phyloP scores from a whole-genome alignment of 2,888 invertebrate species.

The Oeneis ivallda region DNA sequence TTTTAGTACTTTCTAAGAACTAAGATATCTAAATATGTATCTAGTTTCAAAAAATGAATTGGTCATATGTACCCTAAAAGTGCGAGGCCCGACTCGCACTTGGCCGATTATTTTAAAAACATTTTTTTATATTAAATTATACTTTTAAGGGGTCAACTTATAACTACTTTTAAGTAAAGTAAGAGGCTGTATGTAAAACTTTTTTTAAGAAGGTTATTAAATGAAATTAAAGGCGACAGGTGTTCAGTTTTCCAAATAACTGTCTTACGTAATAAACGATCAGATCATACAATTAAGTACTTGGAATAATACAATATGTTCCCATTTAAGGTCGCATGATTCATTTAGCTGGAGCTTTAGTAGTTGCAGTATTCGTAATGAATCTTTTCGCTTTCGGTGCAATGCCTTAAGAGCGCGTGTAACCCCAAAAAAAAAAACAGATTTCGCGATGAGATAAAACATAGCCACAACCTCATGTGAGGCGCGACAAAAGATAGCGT shows the following conservation, averaged over 20 bases:
- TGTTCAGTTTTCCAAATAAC: neutral
- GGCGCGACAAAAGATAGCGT: no score
- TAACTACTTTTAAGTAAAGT: neutral
- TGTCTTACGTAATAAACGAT: neutral
- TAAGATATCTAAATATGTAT: no score
- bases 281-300: neutral
- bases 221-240: neutral
- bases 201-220: neutral
- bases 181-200: neutral
- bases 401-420: slow-evolving; percentile 5
- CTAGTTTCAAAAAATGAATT: no score
- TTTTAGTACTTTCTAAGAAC: no score
- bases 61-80: no score
- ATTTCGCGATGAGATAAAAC: no score
- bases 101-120: no score
- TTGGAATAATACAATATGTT: neutral
- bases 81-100: no score
- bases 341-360: slow-evolving; percentile 7
- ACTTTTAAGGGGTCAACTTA: neutral
- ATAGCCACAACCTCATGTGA: no score
- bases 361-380: neutral
- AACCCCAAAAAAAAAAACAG: no score
- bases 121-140: no score
- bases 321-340: neutral
- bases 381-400: neutral